These are phyloP conservation scores for Aplidium turbinatum DNA, from an alignment of 23 tunicate genomes.

Conservation along the genomic window DNA sequence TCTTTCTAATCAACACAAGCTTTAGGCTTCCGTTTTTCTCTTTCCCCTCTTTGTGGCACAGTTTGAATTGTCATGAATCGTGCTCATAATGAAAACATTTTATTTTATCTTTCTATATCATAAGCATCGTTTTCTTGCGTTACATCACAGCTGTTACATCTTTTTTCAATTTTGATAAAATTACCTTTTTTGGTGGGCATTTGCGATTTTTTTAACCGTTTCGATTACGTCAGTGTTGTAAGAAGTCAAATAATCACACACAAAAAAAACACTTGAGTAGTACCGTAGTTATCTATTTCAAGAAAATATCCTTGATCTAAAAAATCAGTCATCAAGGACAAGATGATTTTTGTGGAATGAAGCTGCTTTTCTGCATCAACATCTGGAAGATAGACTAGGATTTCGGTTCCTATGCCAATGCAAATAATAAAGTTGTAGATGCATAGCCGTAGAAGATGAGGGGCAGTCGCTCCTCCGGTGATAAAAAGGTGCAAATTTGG, in stretches of 20 bases:
- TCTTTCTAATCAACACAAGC: constrained; percentile 16
- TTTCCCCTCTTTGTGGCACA: constrained; percentile 5
- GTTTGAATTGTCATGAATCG: constrained; percentile 5
- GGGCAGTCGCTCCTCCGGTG: no score
- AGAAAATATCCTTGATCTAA: constrained; percentile 22
- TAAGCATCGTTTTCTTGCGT: constrained; percentile 6
- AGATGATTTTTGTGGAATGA: constrained; percentile 6
- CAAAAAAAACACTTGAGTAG: constrained; percentile 20
- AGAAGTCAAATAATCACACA: constrained; percentile 7
- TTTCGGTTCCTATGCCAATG: background rate
- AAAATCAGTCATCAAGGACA: constrained; percentile 5
- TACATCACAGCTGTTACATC: constrained; percentile 4
- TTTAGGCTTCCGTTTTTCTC: background rate
- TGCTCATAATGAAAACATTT: background rate
- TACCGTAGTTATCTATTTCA: constrained; percentile 18
- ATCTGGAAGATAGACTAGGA: constrained; percentile 2
- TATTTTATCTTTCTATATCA: constrained; percentile 12
- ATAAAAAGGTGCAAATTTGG: no score
- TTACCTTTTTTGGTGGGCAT: constrained; percentile 2
- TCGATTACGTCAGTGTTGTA: constrained; percentile 3
- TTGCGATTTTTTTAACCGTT: background rate
- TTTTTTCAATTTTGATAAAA: constrained; percentile 4
- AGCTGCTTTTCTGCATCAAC: constrained; percentile 7
- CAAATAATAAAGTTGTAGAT: background rate
- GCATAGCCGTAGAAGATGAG: no score